phyloP scores from a whole-genome alignment of 1,140 invertebrate species.

The Drosophila melanica region DNA sequence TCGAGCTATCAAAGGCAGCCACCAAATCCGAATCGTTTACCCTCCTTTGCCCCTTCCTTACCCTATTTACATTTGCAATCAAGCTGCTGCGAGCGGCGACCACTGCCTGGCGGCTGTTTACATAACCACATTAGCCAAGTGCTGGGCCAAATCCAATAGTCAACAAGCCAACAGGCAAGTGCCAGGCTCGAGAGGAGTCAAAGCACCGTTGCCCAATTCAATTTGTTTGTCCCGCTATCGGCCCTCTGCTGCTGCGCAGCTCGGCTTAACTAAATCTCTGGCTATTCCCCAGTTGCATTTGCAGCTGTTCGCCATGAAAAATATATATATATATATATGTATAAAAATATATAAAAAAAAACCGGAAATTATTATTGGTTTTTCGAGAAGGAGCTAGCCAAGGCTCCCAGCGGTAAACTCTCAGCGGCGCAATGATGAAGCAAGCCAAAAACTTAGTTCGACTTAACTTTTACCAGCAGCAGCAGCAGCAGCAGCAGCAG shows the following conservation, averaged over 20 bases:
- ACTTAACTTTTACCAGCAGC: slow-evolving; percentile 60
- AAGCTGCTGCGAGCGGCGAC: slow-evolving; percentile 17
- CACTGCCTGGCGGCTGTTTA: slow-evolving; percentile 54
- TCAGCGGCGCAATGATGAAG: slow-evolving; percentile 66
- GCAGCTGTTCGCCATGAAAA: slow-evolving; percentile 42
- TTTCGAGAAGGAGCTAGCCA: slow-evolving; percentile 63
- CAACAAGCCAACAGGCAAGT: slow-evolving; percentile 13
- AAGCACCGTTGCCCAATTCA: slow-evolving; percentile 70
- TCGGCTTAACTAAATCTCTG: slow-evolving; percentile 50
- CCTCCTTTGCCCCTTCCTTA: slow-evolving; percentile 2
- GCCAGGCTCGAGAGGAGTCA: slow-evolving; percentile 16
- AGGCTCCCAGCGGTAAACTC: slow-evolving; percentile 73
- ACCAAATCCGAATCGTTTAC: slow-evolving; percentile 2
- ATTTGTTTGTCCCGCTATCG: slow-evolving; percentile 75
- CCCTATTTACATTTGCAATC: slow-evolving; percentile 74
- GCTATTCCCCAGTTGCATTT: slow-evolving; percentile 70
- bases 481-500: slow-evolving; percentile 1
- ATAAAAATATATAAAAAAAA: slow-evolving; percentile 6
- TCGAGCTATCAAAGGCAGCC: not conserved
- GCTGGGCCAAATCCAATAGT: slow-evolving; percentile 54
- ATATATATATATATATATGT: not conserved
- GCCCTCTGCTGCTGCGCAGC: slow-evolving; percentile 16
- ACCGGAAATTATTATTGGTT: slow-evolving; percentile 79
- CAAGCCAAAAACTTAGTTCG: slow-evolving; percentile 63
- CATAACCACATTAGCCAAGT: slow-evolving; percentile 72